Percentiles rank a stretch among this genome's conserved stretches.
These are phyloP conservation scores for Danio tinwini DNA, from an alignment of 2,797 vertebrate genomes.

Conservation along the genomic window DNA sequence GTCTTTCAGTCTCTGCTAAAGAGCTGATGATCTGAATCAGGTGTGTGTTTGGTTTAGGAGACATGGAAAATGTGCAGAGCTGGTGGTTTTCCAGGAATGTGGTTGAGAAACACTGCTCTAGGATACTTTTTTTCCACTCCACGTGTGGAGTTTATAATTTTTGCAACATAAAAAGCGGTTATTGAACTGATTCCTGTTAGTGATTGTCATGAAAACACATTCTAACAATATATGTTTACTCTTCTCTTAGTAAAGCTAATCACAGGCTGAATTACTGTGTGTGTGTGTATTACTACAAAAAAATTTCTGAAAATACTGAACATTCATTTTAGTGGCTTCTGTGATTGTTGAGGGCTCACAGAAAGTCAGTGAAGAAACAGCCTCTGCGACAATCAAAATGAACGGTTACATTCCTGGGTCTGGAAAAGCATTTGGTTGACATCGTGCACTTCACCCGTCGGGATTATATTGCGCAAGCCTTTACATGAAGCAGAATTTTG, in stretches of 20 bases:
- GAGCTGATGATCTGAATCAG: too few species aligned
- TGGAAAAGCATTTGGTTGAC: slow-evolving; percentile 60
- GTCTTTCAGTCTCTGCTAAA: too few species aligned
- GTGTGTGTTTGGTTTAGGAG: too few species aligned
- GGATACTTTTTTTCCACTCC: neutral
- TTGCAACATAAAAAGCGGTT: slow-evolving; percentile 38
- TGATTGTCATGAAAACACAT: slow-evolving; percentile 54
- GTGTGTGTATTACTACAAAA: slow-evolving; percentile 44
- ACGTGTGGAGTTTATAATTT: neutral
- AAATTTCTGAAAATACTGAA: slow-evolving; percentile 53
- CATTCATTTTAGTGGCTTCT: slow-evolving; percentile 56
- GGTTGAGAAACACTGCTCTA: neutral
- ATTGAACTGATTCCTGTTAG: slow-evolving; percentile 36
- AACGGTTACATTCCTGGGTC: slow-evolving; percentile 61
- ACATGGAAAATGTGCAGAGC: too few species aligned
- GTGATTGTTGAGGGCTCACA: slow-evolving; percentile 18
- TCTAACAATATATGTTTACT: slow-evolving; percentile 45
- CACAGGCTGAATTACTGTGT: slow-evolving; percentile 30
- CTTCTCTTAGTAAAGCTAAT: slow-evolving; percentile 47
- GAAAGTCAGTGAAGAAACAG: slow-evolving; percentile 43
- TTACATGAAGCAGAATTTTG: slow-evolving; percentile 13
- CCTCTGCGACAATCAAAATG: slow-evolving; percentile 30
- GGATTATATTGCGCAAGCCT: slow-evolving; percentile 6
- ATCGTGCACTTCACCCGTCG: slow-evolving; percentile 11
- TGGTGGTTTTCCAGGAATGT: too few species aligned